phyloP scores from a whole-genome alignment of 2,888 invertebrate genomes.

The Volucella zonaria region DNA sequence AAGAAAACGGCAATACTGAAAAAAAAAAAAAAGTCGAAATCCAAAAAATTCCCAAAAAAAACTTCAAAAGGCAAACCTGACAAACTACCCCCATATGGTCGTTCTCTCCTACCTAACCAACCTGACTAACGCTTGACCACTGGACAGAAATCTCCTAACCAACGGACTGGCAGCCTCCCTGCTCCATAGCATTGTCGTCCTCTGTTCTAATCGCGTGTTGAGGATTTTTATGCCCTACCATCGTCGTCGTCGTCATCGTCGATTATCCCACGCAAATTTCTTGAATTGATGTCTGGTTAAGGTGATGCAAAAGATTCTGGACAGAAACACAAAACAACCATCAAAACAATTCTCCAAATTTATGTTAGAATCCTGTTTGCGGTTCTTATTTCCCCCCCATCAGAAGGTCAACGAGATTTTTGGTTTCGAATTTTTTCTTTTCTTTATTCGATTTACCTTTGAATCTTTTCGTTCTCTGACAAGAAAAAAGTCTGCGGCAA shows the following conservation, averaged over 20 bases:
- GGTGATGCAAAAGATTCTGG: slow-evolving; percentile 5
- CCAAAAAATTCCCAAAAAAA: not conserved
- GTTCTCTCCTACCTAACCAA: slow-evolving; percentile 48
- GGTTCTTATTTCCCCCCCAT: slow-evolving; percentile 23
- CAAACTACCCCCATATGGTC: slow-evolving; percentile 42
- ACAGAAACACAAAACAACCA: slow-evolving; percentile 5
- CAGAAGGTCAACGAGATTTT: slow-evolving; percentile 59
- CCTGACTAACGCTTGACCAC: not conserved
- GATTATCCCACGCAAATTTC: slow-evolving; percentile 71
- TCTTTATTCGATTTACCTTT: not conserved
- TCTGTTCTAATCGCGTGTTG: slow-evolving; percentile 48
- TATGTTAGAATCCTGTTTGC: slow-evolving; percentile 59
- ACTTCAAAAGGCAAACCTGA: slow-evolving; percentile 50
- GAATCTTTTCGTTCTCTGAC: too few species aligned
- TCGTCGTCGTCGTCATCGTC: slow-evolving; percentile 5
- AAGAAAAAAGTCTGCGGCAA: not conserved
- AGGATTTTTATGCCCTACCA: not conserved
- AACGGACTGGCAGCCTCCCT: not conserved
- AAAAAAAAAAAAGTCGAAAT: not conserved
- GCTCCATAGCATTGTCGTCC: slow-evolving; percentile 43
- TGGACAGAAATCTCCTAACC: not conserved
- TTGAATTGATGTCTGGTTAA: slow-evolving; percentile 48
- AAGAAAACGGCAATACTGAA: not conserved
- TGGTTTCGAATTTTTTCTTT: slow-evolving; percentile 12
- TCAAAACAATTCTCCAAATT: slow-evolving; percentile 15